These are phyloP conservation scores for Sceloporus undulatus DNA, from an alignment of 2,113 vertebrate genomes.

Conservation along the genomic window DNA sequence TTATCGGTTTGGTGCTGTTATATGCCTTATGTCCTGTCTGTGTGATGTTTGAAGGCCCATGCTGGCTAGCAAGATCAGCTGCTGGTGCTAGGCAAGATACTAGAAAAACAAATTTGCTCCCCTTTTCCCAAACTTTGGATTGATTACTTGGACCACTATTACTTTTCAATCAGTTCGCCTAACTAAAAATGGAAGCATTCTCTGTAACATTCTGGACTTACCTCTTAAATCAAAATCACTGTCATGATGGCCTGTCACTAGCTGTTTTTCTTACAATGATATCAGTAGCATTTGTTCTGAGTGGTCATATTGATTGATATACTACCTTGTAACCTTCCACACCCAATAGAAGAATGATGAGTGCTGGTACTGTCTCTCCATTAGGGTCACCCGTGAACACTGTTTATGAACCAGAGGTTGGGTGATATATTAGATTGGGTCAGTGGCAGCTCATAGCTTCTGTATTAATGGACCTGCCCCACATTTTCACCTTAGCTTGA, in stretches of 20 bases:
- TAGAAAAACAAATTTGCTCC: background rate
- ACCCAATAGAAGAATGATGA: background rate
- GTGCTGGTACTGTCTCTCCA: background rate
- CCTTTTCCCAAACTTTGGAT: background rate
- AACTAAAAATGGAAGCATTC: background rate
- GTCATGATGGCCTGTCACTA: background rate
- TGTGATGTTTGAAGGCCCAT: background rate
- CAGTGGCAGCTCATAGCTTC: no score
- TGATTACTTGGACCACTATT: background rate
- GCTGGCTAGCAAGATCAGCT: background rate
- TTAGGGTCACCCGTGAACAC: background rate
- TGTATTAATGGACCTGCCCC: no score
- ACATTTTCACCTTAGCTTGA: no score
- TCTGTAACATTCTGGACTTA: background rate
- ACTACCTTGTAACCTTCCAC: background rate
- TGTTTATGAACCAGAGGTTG: no score
- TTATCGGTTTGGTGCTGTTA: background rate
- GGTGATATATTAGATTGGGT: no score
- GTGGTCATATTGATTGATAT: background rate
- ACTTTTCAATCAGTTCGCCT: background rate
- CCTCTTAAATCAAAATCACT: background rate
- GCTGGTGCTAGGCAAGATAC: background rate
- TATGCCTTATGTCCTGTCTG: background rate
- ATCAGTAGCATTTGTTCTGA: background rate
- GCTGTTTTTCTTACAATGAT: background rate